Percentiles rank a stretch among this genome's conserved stretches.
These are phyloP conservation scores for Leptinotarsa undecemlineata DNA, from an alignment of 1,140 invertebrate species.

Conservation along the genomic window DNA sequence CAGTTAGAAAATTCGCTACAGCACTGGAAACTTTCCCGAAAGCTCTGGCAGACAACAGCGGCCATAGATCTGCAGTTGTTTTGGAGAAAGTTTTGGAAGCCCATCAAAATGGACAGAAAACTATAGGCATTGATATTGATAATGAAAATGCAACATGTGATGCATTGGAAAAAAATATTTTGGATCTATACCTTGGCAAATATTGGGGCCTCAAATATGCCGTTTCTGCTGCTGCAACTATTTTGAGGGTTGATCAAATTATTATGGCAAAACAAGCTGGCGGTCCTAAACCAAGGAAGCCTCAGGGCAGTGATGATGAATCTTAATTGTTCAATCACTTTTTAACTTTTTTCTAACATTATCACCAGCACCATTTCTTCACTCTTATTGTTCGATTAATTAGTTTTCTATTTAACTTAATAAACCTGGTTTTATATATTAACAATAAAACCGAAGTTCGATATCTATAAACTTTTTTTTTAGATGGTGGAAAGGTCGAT, in stretches of 20 bases:
- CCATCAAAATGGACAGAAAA: constrained; percentile 76
- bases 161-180: constrained; percentile 77
- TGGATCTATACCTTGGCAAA: constrained; percentile 88
- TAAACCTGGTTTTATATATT: too few species aligned
- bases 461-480: too few species aligned
- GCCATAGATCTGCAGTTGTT: constrained; percentile 83
- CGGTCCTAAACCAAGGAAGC: constrained; percentile 82
- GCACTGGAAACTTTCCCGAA: constrained; percentile 91
- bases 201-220: constrained; percentile 95
- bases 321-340: constrained; percentile 35
- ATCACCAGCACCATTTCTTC: neutral
- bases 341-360: neutral
- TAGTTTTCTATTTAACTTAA: neutral
- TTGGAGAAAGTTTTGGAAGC: constrained; percentile 90
- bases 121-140: constrained; percentile 87
- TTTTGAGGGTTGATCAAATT: constrained; percentile 97
- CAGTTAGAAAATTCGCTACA: constrained; percentile 91
- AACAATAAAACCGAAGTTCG: too few species aligned
- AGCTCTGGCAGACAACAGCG: constrained; percentile 92
- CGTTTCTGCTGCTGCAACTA: constrained; percentile 87
- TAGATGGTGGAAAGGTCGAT: too few species aligned
- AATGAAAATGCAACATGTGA: constrained; percentile 68
- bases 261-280: constrained; percentile 98
- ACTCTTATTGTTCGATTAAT: neutral
- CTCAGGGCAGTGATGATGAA: constrained; percentile 74